Evolutionary conservation across 2,888 invertebrate species (phyloP).

Genomic region (Dicyrtoma fusca): DNA sequence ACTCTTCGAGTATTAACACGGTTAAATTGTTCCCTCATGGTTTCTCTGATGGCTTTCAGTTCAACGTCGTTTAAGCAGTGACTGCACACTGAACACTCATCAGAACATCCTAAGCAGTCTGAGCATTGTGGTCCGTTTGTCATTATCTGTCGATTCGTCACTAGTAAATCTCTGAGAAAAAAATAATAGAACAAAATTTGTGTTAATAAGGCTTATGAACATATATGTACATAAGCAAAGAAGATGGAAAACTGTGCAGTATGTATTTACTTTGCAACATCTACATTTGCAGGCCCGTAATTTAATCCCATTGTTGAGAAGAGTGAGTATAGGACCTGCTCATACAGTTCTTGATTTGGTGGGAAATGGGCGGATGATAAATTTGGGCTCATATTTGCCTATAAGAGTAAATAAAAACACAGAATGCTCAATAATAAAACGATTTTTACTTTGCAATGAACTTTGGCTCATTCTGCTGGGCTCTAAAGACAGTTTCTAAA

Average conservation of each 20-base stretch:
- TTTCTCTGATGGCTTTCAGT: conserved; percentile 66
- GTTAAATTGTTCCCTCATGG: conserved; percentile 80
- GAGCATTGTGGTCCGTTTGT: conserved; percentile 74
- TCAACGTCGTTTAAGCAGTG: conserved; percentile 72
- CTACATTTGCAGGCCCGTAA: conserved; percentile 14
- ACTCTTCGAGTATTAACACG: conserved; percentile 78
- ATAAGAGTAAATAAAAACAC: background rate
- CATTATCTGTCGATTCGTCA: conserved; percentile 77
- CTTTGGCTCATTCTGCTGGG: no score
- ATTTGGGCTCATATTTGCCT: conserved; percentile 98
- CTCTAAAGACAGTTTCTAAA: no score
- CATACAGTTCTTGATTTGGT: conserved; percentile 81
- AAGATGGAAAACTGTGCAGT: background rate
- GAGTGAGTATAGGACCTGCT: conserved; percentile 80
- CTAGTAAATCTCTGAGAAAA: conserved; percentile 69
- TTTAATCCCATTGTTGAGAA: conserved; percentile 22
- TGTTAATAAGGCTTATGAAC: background rate
- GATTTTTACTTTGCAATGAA: no score
- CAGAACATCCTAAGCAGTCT: conserved; percentile 62
- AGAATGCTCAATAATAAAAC: no score
- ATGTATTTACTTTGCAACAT: conserved; percentile 10
- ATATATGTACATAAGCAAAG: background rate
- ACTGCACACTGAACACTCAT: conserved; percentile 75
- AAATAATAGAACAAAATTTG: background rate
- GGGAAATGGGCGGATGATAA: conserved; percentile 89